Conservation (phyloP, 2,113 vertebrate genomes). For the Lepisosteus oculatus region DNA sequence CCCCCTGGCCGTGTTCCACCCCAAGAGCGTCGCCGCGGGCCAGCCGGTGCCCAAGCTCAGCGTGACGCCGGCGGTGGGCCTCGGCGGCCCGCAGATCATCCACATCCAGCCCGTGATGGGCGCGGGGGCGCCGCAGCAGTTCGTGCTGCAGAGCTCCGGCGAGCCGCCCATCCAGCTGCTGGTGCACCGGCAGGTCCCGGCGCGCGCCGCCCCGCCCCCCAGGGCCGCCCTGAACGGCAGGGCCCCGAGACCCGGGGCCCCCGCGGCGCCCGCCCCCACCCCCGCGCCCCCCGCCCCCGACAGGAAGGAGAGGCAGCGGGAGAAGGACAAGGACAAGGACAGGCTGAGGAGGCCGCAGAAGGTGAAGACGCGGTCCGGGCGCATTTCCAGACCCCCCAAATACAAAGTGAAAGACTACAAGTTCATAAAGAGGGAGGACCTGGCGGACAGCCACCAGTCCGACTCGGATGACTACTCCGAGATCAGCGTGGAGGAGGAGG, state of each 20-base stretch:
- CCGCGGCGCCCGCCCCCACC: background rate
- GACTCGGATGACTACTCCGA: constrained; percentile 97
- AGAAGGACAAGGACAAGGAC: constrained; percentile 60
- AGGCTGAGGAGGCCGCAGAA: constrained; percentile 72
- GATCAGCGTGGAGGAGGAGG: constrained; percentile 86
- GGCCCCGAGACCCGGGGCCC: constrained; percentile 18
- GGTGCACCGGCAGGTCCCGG: constrained; percentile 64
- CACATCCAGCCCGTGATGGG: constrained; percentile 69
- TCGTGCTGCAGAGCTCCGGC: constrained; percentile 51
- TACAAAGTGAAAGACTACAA: constrained; percentile 95
- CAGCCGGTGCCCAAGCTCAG: constrained; percentile 49
- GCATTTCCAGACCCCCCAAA: constrained; percentile 89
- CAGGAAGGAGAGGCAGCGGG: constrained; percentile 49
- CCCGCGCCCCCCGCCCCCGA: constrained; percentile 29
- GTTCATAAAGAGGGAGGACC: constrained; percentile 91
- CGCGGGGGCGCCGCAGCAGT: constrained; percentile 12
- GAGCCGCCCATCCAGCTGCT: constrained; percentile 71
- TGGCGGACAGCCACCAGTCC: constrained; percentile 83
- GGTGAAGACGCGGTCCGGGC: constrained; percentile 87
- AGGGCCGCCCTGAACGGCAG: constrained; percentile 29
- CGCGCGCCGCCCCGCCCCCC: constrained; percentile 46
- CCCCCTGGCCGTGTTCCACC: constrained; percentile 48
- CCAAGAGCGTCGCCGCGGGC: constrained; percentile 42
- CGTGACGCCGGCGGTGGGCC: constrained; percentile 53
- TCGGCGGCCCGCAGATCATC: constrained; percentile 74